phyloP scores from a whole-genome alignment of 30 jellyfish, hydroid and myxozoan species.

The Turritopsis dohrnii region DNA sequence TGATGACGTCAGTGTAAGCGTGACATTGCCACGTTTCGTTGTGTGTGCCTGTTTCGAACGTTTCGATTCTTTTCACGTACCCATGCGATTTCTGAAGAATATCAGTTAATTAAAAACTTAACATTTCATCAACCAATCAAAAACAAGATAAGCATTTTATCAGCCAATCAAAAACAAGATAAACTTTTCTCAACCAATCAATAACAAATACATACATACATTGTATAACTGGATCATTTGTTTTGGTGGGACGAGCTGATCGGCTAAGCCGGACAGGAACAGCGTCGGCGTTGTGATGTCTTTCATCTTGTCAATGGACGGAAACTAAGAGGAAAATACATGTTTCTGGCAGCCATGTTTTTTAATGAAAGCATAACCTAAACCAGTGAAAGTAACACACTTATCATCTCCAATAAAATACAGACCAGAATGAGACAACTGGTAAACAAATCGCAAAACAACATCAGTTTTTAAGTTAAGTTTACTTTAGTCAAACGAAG shows the following conservation, averaged over 20 bases:
- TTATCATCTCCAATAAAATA: no score
- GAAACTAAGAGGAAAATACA: conserved; percentile 41
- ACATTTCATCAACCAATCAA: no score
- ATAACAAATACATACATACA: conserved; percentile 30
- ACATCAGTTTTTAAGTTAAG: no score
- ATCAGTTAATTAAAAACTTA: no score
- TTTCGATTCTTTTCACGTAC: conserved; percentile 65
- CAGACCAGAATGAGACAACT: no score
- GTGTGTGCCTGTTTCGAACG: conserved; percentile 85
- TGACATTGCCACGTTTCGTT: conserved; percentile 97
- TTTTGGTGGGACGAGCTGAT: conserved; percentile 87
- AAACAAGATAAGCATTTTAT: background rate
- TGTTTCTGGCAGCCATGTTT: no score
- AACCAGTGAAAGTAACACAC: no score
- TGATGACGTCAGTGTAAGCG: conserved; percentile 87
- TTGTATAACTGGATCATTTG: conserved; percentile 67
- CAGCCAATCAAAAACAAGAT: background rate
- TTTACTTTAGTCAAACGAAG: no score
- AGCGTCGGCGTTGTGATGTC: conserved; percentile 58
- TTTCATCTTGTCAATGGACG: conserved; percentile 57
- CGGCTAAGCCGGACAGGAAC: conserved; percentile 84
- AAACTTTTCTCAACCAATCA: background rate
- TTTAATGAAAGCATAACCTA: no score
- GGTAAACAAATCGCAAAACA: no score
- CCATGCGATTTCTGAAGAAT: conserved; percentile 46